Evolutionary conservation across 2,113 vertebrate genomes (phyloP), one percentile per base, ranked within the genome.

Genomic region (Nesogale talazaci): DNA sequence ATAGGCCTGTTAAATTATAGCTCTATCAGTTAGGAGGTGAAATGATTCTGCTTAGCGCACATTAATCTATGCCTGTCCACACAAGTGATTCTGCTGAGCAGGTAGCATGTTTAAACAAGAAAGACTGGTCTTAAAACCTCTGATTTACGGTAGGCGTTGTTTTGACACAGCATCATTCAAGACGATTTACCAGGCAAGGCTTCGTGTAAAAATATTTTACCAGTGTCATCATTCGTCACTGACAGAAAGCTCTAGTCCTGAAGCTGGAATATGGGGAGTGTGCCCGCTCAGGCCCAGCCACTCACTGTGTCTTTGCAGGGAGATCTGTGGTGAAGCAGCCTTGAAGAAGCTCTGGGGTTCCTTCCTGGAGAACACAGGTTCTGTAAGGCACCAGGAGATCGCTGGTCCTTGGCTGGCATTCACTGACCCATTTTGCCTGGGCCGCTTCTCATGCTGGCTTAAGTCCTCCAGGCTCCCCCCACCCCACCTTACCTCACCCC

Each of bases 51-150:
- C 95, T 96, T 96, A 94, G 94, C 92, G 83, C 97, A 97, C 97
- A 83, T 96, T 97, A 97, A 97, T 97, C 94, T 96, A 1, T 97
- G 96, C 98, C 97, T 98, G 98, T 98, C 98, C 98, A 96, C 97
- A 97, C 98, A 98, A 97, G 98, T 94, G 97, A 97, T 97, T 97
- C 94, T 98, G 98, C 97, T 97, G 97, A 98, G 97, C 95, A 96
- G 97, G 97, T 96, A 97, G 93, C 98, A 78, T 98, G 98, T 98
- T 98, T 94, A 94, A 98, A 98, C 98, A 98, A 98, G 98, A 98
- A 98, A 98, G 97, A 98, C 98, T 97, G 96, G 97, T 98, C 98
- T 96, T 94, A 96, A 98, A 97, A 89, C 83, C 97, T 97, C 95
- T 97, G 97, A 98, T 98, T 98, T 98, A 97, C 97, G 96, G 97